Base-by-base conservation (phyloP, 2,113 vertebrate genomes). In the Dolichallabes microphthalmus region DNA sequence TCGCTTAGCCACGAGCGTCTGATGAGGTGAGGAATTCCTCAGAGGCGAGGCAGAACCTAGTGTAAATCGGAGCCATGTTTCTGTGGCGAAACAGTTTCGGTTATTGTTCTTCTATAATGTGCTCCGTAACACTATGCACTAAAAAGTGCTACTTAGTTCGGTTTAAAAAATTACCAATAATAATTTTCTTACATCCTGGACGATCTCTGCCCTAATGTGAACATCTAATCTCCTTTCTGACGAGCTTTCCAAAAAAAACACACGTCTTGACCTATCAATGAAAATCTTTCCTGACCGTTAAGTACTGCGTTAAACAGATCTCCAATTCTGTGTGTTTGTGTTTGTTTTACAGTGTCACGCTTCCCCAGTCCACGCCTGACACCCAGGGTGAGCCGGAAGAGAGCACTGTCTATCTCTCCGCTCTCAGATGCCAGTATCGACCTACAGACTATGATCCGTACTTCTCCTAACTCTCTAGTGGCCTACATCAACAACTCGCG, bases 401-500 rank as follows among this genome's bases (percentile, higher is more conserved):
- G 97, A 84, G 95, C 97, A 0, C 90, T 98, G 88, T 97, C 97
- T 79, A 95, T 97, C 90, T 97, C 97, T 3, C 96, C 97, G 0
- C 95, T 98, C 61, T 98, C 96, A 0, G 97, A 99, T 8, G 95
- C 96, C 93, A 96, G 96, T 93, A 96, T 99, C 20, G 97, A 99
- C 93, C 95, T 99, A 10, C 97, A 98, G 92, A 96, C 97, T 0
- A 97, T 98, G 97, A 98, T 98, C 91, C 95, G 96, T 82, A 97
- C 96, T 2, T 97, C 97, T 0, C 97, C 97, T 71, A 98, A 96
- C 92, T 98, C 97, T 0, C 93, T 99, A 39, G 96, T 98, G 87
- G 96, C 97, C 0, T 97, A 97, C 87, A 98, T 98, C 94, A 98
- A 98, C 94, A 98, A 96, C 90, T 98, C 97, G 0, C 94, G 97